These are phyloP conservation scores for Corythornis madagascariensis DNA, from an alignment of 2,113 vertebrate species.

Conservation along the genomic window DNA sequence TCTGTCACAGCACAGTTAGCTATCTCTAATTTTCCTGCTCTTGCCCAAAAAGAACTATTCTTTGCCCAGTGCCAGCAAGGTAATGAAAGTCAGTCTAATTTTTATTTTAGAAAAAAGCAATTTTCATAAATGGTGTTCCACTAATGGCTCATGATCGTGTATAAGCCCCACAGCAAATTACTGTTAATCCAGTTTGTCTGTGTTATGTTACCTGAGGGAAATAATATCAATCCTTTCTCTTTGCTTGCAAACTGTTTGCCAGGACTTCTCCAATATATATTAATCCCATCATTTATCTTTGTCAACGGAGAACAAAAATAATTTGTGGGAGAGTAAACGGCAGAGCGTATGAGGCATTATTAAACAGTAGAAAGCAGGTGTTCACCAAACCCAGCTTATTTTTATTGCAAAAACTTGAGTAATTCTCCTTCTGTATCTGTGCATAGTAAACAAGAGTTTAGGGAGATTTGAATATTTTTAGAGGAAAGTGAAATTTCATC, in stretches of 20 bases:
- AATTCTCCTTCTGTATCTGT: slow-evolving; percentile 78
- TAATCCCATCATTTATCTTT: slow-evolving; percentile 99
- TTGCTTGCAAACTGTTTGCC: slow-evolving; percentile 77
- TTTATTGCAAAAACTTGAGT: slow-evolving; percentile 82
- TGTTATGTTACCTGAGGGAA: slow-evolving; percentile 94
- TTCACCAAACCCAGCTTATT: slow-evolving; percentile 76
- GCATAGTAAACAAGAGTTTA: slow-evolving; percentile 75
- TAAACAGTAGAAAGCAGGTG: slow-evolving; percentile 89
- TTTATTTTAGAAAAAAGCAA: slow-evolving; percentile 84
- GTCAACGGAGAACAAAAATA: slow-evolving; percentile 94
- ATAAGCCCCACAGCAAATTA: slow-evolving; percentile 97
- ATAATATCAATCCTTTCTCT: slow-evolving; percentile 87
- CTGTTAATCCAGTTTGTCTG: slow-evolving; percentile 95
- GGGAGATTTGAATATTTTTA: slow-evolving; percentile 19
- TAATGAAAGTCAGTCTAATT: slow-evolving; percentile 77
- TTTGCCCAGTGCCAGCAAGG: slow-evolving; percentile 26
- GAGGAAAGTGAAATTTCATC: slow-evolving; percentile 59
- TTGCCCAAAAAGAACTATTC: not conserved
- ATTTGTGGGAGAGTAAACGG: slow-evolving; percentile 92
- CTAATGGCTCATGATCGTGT: slow-evolving; percentile 92
- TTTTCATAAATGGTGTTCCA: slow-evolving; percentile 85
- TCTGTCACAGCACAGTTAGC: not conserved
- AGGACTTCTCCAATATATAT: slow-evolving; percentile 97
- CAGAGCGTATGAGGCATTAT: slow-evolving; percentile 81
- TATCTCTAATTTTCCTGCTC: slow-evolving; percentile 30